Evolutionary conservation across 1,140 invertebrate species (phyloP).

Genomic region (Drosophila equinoxialis): DNA sequence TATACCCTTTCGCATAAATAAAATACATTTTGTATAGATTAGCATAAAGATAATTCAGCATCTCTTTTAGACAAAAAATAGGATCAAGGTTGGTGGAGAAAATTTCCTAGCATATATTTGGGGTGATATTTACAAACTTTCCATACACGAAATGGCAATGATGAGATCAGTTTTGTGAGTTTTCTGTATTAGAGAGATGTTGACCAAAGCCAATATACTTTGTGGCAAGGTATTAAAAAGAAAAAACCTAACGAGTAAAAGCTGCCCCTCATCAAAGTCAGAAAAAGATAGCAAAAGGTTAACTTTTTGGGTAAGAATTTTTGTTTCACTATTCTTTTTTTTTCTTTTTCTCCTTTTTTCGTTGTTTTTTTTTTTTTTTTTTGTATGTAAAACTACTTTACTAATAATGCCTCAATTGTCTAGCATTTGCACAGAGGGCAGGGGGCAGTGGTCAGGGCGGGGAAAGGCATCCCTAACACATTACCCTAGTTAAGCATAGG

Average conservation of each 20-base stretch:
- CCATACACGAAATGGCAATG: too few species aligned
- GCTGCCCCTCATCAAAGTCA: slow-evolving; percentile 65
- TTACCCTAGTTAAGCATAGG: slow-evolving; percentile 67
- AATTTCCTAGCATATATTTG: too few species aligned
- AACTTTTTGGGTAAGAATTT: slow-evolving; percentile 36
- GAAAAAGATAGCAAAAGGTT: slow-evolving; percentile 37
- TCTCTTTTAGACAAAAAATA: too few species aligned
- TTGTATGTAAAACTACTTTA: slow-evolving; percentile 73
- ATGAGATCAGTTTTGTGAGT: neutral
- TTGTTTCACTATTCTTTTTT: slow-evolving; percentile 14
- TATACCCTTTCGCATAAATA: neutral
- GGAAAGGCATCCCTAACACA: slow-evolving; percentile 55
- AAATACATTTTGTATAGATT: too few species aligned
- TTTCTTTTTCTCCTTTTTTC: neutral
- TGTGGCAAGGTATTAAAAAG: neutral
- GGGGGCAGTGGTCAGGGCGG: too few species aligned
- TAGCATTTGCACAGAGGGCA: slow-evolving; percentile 29
- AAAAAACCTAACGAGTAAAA: neutral
- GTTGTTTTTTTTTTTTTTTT: slow-evolving; percentile 25
- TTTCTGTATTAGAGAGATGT: neutral
- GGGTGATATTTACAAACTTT: too few species aligned
- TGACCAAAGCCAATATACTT: neutral
- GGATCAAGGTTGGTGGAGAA: too few species aligned
- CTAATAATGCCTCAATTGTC: slow-evolving; percentile 82
- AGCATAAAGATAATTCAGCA: too few species aligned